A percentile compares a stretch with the other conserved stretches of the same genome.
Conservation (phyloP, 2,797 vertebrate genomes). For the Poecilia picta region DNA sequence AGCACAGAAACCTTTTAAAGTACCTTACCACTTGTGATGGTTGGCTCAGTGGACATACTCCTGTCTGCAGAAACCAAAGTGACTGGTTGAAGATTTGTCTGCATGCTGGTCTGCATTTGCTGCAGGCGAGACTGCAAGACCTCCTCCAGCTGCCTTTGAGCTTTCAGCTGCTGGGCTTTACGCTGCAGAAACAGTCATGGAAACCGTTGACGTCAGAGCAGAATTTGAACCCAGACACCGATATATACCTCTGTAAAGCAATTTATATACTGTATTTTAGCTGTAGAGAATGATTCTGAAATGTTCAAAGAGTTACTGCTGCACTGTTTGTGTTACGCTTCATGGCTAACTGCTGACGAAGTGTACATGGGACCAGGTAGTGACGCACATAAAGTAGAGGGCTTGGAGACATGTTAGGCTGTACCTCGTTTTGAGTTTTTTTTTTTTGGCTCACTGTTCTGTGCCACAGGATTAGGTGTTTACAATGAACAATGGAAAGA, state of each 20-base stretch:
- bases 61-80: slow-evolving; percentile 42
- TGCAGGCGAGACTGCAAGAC: slow-evolving; percentile 78
- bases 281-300: neutral
- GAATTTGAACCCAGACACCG: neutral
- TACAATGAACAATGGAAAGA: neutral
- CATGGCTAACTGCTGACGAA: neutral
- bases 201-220: slow-evolving; percentile 3
- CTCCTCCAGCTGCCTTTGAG: slow-evolving; percentile 79
- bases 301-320: neutral
- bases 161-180: slow-evolving; percentile 76
- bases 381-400: neutral
- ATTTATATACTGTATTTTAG: neutral
- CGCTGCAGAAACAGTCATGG: slow-evolving; percentile 59
- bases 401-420: neutral
- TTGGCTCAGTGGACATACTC: slow-evolving; percentile 36
- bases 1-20: neutral
- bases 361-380: neutral
- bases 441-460: neutral
- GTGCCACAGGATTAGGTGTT: neutral
- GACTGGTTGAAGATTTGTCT: slow-evolving; percentile 26
- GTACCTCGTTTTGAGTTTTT: neutral
- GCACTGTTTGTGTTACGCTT: neutral
- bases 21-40: slow-evolving; percentile 47
- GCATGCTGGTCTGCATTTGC: slow-evolving; percentile 68
- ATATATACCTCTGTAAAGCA: neutral